Conservation (phyloP, 1,140 invertebrate species). For the Ips typographus region DNA sequence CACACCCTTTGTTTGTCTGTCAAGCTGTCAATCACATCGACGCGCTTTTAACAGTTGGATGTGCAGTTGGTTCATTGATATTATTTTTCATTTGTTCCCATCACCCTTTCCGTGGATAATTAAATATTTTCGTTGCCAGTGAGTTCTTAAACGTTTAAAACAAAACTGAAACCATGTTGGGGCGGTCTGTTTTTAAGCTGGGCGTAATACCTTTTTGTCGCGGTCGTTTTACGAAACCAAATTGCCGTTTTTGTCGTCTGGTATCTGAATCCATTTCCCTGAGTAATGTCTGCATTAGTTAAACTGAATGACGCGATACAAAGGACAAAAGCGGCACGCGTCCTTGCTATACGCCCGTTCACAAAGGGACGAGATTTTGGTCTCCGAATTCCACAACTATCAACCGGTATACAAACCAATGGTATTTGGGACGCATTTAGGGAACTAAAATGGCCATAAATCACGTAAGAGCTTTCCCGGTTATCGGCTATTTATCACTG, state of each 20-base stretch:
- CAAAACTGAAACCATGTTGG: too few species aligned
- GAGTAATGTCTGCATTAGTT: neutral
- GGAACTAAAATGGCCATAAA: conserved; percentile 33
- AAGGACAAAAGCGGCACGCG: conserved; percentile 22
- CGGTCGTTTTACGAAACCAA: too few species aligned
- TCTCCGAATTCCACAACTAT: conserved; percentile 24
- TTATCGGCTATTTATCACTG: conserved; percentile 38
- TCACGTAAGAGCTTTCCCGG: conserved; percentile 30
- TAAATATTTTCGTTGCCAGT: conserved; percentile 20
- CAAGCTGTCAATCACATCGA: conserved; percentile 24
- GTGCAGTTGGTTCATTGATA: conserved; percentile 24
- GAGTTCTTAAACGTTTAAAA: too few species aligned
- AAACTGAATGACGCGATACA: neutral
- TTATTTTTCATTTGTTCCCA: conserved; percentile 19
- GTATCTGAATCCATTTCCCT: too few species aligned
- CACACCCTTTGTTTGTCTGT: conserved; percentile 22
- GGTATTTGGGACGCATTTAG: conserved; percentile 29
- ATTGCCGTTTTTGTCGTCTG: too few species aligned
- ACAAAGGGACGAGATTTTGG: conserved; percentile 18
- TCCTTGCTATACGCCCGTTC: conserved; percentile 3
- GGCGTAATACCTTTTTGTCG: too few species aligned
- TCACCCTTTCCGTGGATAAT: conserved; percentile 6
- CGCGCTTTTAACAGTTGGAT: conserved; percentile 16
- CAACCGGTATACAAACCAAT: conserved; percentile 26
- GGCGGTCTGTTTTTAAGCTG: too few species aligned